Evolutionary conservation across 1,140 invertebrate species (phyloP).

Genomic region (Monochamus saltuarius): DNA sequence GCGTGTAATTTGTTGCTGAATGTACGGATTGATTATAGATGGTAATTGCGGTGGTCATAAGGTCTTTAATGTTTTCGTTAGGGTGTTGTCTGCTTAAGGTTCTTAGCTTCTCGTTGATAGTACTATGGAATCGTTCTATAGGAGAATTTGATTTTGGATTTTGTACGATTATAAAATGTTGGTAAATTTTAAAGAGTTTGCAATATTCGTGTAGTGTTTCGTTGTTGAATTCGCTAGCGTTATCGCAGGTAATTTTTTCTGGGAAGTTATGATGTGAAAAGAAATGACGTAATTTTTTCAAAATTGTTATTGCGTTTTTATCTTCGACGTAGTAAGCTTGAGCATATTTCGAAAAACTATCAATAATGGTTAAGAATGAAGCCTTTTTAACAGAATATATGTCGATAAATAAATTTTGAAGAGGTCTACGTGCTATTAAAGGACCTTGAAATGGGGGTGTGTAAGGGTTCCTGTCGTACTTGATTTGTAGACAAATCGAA

Average conservation of each 20-base stretch:
- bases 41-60: background rate
- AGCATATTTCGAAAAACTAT: constrained; percentile 25
- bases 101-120: too few species aligned
- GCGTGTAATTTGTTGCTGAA: background rate
- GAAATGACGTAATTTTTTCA: too few species aligned
- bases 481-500: too few species aligned
- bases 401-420: constrained; percentile 25
- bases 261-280: constrained; percentile 25
- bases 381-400: constrained; percentile 14
- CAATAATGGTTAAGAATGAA: constrained; percentile 25
- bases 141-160: background rate
- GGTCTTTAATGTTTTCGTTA: constrained; percentile 3
- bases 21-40: constrained; percentile 7
- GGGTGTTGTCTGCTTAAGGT: too few species aligned
- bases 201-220: too few species aligned
- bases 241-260: constrained; percentile 20
- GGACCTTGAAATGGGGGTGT: background rate
- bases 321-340: constrained; percentile 18
- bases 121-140: too few species aligned
- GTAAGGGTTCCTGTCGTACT: too few species aligned
- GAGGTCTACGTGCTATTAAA: constrained; percentile 17
- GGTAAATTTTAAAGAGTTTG: too few species aligned
- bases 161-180: too few species aligned
- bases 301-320: too few species aligned
- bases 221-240: too few species aligned